Percentiles rank a stretch among this genome's conserved stretches.
phyloP scores from a whole-genome alignment of 1,140 invertebrate species.

The Reticulitermes speratus region DNA sequence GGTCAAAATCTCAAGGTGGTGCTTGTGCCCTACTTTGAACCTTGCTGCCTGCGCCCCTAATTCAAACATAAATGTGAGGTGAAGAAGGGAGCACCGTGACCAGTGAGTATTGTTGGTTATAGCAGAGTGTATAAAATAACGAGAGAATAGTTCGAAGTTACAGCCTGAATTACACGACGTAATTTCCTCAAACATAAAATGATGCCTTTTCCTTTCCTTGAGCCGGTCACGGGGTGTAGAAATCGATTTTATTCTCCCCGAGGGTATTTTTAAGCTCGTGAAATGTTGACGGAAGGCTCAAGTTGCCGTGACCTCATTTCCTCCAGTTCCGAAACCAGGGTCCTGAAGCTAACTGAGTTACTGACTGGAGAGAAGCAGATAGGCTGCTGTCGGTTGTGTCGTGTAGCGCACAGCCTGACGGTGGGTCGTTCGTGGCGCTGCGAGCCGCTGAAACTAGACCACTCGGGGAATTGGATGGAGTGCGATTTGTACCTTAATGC shows the following conservation, averaged over 20 bases:
- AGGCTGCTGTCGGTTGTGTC: not conserved
- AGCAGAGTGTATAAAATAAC: too few relatives aligned
- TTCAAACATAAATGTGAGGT: too few relatives aligned
- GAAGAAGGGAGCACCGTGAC: too few relatives aligned
- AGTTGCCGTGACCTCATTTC: not conserved
- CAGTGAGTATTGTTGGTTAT: too few relatives aligned
- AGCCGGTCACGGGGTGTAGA: not conserved
- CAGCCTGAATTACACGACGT: too few relatives aligned
- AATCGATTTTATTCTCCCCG: not conserved
- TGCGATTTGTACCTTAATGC: not conserved
- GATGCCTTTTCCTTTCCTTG: not conserved
- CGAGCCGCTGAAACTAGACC: not conserved
- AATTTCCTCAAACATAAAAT: too few relatives aligned
- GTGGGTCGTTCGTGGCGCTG: not conserved
- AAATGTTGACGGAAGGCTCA: slow-evolving; percentile 14
- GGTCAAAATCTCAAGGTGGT: too few relatives aligned
- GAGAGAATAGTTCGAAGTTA: too few relatives aligned
- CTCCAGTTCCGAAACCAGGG: slow-evolving; percentile 1
- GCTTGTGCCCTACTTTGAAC: too few relatives aligned
- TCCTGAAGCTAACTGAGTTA: not conserved
- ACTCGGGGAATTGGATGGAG: not conserved
- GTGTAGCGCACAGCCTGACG: not conserved
- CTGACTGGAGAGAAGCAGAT: not conserved
- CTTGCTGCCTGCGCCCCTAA: too few relatives aligned
- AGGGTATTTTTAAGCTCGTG: slow-evolving; percentile 17